These are phyloP conservation scores for Acrobasis repandana DNA, from an alignment of 2,888 invertebrate genomes.

Conservation along the genomic window DNA sequence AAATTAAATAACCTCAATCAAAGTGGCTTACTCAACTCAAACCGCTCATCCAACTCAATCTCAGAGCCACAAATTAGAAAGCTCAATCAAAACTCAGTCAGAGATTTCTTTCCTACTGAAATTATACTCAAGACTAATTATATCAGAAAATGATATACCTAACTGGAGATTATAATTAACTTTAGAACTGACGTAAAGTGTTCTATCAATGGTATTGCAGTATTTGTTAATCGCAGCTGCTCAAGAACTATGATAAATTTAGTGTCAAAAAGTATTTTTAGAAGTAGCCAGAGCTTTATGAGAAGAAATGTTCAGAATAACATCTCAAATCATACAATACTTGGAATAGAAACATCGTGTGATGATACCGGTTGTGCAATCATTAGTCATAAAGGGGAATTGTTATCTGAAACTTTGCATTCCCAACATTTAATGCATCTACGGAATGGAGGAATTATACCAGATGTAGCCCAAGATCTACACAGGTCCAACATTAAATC, in stretches of 20 bases:
- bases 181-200: no score
- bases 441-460: constrained; percentile 94
- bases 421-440: constrained; percentile 92
- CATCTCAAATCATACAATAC: constrained; percentile 58
- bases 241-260: constrained; percentile 8
- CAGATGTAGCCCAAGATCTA: constrained; percentile 92
- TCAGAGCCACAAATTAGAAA: no score
- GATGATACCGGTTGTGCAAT: constrained; percentile 98
- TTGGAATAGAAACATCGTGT: constrained; percentile 99
- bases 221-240: not conserved
- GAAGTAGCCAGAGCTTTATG: constrained; percentile 1
- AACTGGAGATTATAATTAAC: no score
- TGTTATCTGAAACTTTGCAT: constrained; percentile 91
- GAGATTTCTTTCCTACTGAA: no score
- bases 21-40: no score
- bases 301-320: not conserved
- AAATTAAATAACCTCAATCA: no score
- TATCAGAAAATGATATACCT: no score
- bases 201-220: not conserved
- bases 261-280: constrained; percentile 1
- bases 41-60: no score
- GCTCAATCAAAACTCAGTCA: no score
- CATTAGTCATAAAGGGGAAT: constrained; percentile 87
- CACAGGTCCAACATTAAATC: constrained; percentile 90
- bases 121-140: no score